Conservation (phyloP, 2,113 vertebrate species). For the Tragulus kanchil region DNA sequence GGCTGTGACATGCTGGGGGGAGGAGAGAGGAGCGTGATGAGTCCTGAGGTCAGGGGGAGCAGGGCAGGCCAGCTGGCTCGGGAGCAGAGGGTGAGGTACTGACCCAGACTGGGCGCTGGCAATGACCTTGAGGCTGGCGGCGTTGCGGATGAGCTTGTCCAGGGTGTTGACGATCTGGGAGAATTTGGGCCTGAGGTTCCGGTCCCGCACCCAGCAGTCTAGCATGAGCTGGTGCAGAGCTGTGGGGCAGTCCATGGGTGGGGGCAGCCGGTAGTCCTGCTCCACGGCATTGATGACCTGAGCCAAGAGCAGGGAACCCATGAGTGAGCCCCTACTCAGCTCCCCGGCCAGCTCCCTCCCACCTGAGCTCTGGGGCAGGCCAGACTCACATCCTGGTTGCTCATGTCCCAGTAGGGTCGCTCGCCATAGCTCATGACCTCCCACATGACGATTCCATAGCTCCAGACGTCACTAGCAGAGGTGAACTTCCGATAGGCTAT, state of each 20-base stretch:
- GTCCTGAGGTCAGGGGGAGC: not conserved
- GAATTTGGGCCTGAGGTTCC: conserved; percentile 98
- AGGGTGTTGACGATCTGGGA: conserved; percentile 98
- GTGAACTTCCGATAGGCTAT: conserved; percentile 99
- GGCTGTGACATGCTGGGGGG: conserved; percentile 95
- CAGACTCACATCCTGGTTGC: conserved; percentile 97
- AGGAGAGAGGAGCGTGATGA: conserved; percentile 72
- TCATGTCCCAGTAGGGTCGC: conserved; percentile 99
- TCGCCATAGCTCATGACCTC: conserved; percentile 99
- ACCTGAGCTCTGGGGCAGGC: fast-evolving
- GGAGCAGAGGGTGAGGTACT: conserved; percentile 83
- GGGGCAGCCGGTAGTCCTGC: conserved; percentile 98
- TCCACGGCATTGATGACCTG: conserved; percentile 99
- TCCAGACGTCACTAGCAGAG: conserved; percentile 98
- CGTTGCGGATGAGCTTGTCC: conserved; percentile 99
- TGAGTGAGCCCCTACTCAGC: not conserved
- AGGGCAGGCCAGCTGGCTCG: conserved; percentile 65
- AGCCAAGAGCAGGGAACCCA: not conserved
- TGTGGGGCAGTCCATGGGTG: conserved; percentile 99
- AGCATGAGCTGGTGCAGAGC: conserved; percentile 98
- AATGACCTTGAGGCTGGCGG: conserved; percentile 98
- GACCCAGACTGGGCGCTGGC: conserved; percentile 97
- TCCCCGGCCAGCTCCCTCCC: not conserved
- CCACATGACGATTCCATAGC: conserved; percentile 99
- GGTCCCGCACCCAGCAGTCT: conserved; percentile 99